Base-by-base conservation (phyloP, 2,888 invertebrate species). In the Lampropteryx suffumata region DNA sequence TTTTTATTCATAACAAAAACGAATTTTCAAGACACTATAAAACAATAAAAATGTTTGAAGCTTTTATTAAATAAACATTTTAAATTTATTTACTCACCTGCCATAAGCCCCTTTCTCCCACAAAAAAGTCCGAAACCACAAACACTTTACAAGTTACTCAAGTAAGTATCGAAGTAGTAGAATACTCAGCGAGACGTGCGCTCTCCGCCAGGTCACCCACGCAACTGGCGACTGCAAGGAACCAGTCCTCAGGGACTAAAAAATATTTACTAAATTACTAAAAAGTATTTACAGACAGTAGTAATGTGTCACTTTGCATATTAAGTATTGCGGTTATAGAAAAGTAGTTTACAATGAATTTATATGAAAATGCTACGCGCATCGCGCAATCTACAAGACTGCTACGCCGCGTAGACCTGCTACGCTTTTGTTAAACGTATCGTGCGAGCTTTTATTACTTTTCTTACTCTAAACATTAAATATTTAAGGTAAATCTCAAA, bases 211-310 rank as follows among this genome's bases (percentile, higher is more conserved):
- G n/a, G 39, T 27, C 48, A 27, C 48, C 48, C 41, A 46, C 61
- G 41, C 52, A 21, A 61, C 61, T 61, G 61, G 41, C 54, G n/a
- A 6, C 39, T 33, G 26, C 30, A 34, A 13, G 13, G 10, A 27
- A 7, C 24, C 1, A 24, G 7, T 24, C 3, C 24, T 24, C 4
- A 24, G 7, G 4, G 7, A 36, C 36, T 26, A 36, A 35, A 35
- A 17, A 29, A 11, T 11, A 21, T 24, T 17, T 17, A 17, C 17
- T 17, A 17, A 17, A 17, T 17, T n/a, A n/a, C n/a, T n/a, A 17
- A 4, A 17, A 17, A 2, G 3, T 17, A 17, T 17, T 17, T 35
- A 35, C n/a, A 11, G 24, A 11, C 12, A 26, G 24, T n/a, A n/a
- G n/a, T n/a, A n/a, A n/a, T n/a, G n/a, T n/a, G n/a, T n/a, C n/a